Evolutionary conservation across 2,888 invertebrate genomes (phyloP).

Genomic region (Troides aeacus): DNA sequence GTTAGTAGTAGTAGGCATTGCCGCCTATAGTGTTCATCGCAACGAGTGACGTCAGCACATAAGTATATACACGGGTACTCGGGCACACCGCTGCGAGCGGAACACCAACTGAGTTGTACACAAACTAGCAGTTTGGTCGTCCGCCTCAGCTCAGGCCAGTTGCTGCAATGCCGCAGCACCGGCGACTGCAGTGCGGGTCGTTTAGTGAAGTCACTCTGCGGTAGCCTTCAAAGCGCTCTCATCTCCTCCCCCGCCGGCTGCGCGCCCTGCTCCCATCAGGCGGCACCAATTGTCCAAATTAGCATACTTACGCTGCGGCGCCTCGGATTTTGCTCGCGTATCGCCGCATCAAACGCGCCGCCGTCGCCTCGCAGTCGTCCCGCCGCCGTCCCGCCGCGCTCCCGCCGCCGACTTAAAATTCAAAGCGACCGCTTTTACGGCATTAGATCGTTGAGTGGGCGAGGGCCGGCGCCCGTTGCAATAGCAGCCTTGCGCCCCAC

Average conservation of each 20-base stretch:
- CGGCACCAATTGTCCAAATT: constrained; percentile 66
- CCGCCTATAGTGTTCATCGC: no score
- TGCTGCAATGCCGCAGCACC: background rate
- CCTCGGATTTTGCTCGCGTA: constrained; percentile 64
- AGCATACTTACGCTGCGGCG: constrained; percentile 66
- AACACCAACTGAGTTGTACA: no score
- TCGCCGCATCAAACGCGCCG: constrained; percentile 54
- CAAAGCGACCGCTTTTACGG: constrained; percentile 33
- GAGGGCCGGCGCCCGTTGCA: constrained; percentile 11
- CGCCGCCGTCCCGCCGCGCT: constrained; percentile 46
- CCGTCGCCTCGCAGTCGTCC: constrained; percentile 50
- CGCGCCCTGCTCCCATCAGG: constrained; percentile 42
- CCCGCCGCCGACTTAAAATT: constrained; percentile 36
- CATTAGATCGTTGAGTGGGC: constrained; percentile 10
- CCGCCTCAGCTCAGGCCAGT: no score
- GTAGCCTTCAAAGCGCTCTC: background rate
- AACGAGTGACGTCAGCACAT: no score
- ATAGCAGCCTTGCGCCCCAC: constrained; percentile 36
- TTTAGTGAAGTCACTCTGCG: constrained; percentile 5
- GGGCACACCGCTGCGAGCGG: no score
- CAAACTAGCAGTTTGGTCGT: no score
- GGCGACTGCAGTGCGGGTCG: background rate
- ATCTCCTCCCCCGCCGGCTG: no score
- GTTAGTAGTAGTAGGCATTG: no score
- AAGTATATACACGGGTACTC: no score